Conservation (phyloP, 2,113 vertebrate genomes). For the Phaetusa simplex region DNA sequence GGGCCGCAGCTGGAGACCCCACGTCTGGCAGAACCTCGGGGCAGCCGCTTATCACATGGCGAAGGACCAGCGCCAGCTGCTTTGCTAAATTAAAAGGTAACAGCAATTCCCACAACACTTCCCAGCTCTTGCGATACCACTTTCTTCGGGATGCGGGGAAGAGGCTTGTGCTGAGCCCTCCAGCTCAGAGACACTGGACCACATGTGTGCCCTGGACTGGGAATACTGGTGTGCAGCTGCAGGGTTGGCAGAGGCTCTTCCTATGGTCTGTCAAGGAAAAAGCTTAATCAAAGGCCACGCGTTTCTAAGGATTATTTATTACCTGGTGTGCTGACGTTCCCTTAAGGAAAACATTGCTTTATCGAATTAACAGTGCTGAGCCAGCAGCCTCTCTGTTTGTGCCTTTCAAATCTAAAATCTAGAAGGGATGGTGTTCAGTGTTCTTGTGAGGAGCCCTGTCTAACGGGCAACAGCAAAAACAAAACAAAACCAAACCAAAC, state of each 20-base stretch:
- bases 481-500: not conserved
- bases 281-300: not conserved
- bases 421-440: not conserved
- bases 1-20: not conserved
- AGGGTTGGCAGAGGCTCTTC: not conserved
- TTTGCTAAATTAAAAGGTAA: not conserved
- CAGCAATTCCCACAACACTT: not conserved
- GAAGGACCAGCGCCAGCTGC: not conserved
- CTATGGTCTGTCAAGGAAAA: not conserved
- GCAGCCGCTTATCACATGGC: not conserved
- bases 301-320: not conserved
- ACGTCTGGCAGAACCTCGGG: not conserved
- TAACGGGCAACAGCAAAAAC: not conserved
- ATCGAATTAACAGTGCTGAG: not conserved
- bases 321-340: not conserved
- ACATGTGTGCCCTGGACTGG: fast-evolving
- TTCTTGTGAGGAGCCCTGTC: not conserved
- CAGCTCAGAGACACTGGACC: not conserved
- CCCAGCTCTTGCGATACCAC: not conserved
- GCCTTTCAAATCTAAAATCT: not conserved
- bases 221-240: not conserved
- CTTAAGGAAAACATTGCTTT: not conserved
- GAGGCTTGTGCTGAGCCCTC: not conserved
- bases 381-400: not conserved
- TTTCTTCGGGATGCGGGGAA: not conserved